Base-by-base conservation (phyloP, 2,888 invertebrate species). In the Anoncus sp. region DNA sequence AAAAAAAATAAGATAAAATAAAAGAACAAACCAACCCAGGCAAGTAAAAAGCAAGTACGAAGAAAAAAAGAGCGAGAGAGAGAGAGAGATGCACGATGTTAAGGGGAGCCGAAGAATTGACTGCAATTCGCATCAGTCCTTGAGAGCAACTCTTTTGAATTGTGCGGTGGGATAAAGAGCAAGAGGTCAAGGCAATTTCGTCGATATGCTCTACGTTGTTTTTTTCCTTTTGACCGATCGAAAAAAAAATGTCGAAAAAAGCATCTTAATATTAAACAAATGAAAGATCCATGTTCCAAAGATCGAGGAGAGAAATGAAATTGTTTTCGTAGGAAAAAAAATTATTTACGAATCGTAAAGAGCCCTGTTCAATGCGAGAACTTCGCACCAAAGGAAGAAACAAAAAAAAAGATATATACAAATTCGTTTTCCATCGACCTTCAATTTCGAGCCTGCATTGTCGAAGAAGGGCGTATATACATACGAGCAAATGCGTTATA, bases 11-110 rank as follows among this genome's bases (percentile, higher is more conserved):
- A 85, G 84, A 82, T 69, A 73, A 71, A 60, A 72, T 51, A 70
- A 47, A 76, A 60, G 70, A 66, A 78, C 79, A 83, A 81, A 81
- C 69, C 55, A 12, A 62, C 16, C 31, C 35, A 24, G 53, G 27
- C 67, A 69, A 55, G 57, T 47, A 57, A 69, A 57, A 69, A 69
- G 69, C 57, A 62, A 71, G 70, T 76, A 74, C 74, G 70, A 71
- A 79, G 80, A 84, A 81, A 82, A 47, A 57, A 57, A 47, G 27
- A 72, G 67, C 60, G 51, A 60, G 65, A 75, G 65, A 65, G 60
- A 66, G 59, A 78, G 75, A 77, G 67, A 81, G 83, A 82, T n/a
- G 83, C 78, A 83, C 55, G 81, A 82, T 75, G 83, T 74, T n/a
- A 71, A 67, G 72, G 78, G 55, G 77, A 77, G 71, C 78, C 43